Evolutionary conservation across 1,140 invertebrate species (phyloP).

Genomic region (Tetragonula clypearis): DNA sequence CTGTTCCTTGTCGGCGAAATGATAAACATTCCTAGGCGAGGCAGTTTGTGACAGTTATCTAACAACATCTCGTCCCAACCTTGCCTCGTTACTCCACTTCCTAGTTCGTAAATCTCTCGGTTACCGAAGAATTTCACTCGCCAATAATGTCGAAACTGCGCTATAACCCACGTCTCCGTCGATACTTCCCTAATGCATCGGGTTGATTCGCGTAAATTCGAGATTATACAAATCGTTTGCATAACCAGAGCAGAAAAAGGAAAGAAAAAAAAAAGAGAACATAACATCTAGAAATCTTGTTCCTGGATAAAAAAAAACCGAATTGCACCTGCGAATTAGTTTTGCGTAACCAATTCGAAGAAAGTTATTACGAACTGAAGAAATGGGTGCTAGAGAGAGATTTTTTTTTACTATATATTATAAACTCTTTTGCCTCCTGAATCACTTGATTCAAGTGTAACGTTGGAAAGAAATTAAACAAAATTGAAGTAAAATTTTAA

Average conservation of each 20-base stretch:
- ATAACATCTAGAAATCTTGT: neutral
- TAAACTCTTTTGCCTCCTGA: neutral
- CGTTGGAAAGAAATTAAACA: too few species aligned
- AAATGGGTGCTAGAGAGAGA: neutral
- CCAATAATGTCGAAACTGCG: neutral
- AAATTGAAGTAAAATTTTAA: too few species aligned
- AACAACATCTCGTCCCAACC: conserved; percentile 43
- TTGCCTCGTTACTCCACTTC: conserved; percentile 48
- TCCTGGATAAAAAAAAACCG: neutral
- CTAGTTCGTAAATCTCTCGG: conserved; percentile 13
- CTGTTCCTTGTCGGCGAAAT: neutral
- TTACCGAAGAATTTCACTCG: conserved; percentile 38
- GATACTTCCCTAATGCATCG: neutral
- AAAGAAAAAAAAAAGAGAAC: neutral
- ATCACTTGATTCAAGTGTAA: too few species aligned
- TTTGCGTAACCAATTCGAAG: neutral
- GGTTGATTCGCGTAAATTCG: neutral
- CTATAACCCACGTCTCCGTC: too few species aligned
- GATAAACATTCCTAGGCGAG: conserved; percentile 17
- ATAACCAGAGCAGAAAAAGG: neutral
- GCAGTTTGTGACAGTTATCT: conserved; percentile 33
- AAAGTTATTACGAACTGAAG: neutral
- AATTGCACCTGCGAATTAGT: neutral
- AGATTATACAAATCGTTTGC: neutral
- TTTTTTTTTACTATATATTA: neutral